phyloP scores from a whole-genome alignment of 2,797 vertebrate genomes.

The Pangasius krempfi region DNA sequence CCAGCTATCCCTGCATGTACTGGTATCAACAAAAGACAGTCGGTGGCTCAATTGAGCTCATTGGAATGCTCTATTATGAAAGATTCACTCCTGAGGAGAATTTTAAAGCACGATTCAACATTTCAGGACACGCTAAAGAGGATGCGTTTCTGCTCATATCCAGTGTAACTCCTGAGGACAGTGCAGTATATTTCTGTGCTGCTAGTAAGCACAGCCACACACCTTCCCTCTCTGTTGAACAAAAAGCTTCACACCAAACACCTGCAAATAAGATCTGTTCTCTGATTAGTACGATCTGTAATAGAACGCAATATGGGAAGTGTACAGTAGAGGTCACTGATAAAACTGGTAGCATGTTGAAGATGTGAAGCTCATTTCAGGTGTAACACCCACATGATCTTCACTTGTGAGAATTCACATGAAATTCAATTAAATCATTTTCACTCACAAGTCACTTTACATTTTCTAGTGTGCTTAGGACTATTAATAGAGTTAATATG shows the following conservation, averaged over 20 bases:
- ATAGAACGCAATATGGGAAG: neutral
- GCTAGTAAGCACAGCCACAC: slow-evolving; percentile 62
- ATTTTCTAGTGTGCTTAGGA: neutral
- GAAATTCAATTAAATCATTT: neutral
- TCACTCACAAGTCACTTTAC: neutral
- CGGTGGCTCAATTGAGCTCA: slow-evolving; percentile 46
- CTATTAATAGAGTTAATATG: neutral
- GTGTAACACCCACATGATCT: neutral
- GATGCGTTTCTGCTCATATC: slow-evolving; percentile 52
- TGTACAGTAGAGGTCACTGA: slow-evolving; percentile 18
- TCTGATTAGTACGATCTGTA: neutral
- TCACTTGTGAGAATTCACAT: neutral
- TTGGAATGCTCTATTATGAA: slow-evolving; percentile 31
- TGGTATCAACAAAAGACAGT: slow-evolving; percentile 61
- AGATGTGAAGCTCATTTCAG: neutral
- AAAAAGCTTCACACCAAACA: slow-evolving; percentile 55
- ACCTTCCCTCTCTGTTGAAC: slow-evolving; percentile 40
- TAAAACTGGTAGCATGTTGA: neutral
- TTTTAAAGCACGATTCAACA: slow-evolving; percentile 42
- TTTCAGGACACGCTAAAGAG: slow-evolving; percentile 43
- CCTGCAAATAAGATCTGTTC: slow-evolving; percentile 20
- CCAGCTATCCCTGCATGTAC: slow-evolving; percentile 55
- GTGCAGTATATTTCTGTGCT: slow-evolving; percentile 64
- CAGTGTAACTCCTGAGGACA: slow-evolving; percentile 18
- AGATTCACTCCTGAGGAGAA: slow-evolving; percentile 31